Percentiles rank a stretch among this genome's conserved stretches.
Evolutionary conservation across 1,140 invertebrate genomes (phyloP).

Genomic region (Drosophila ogumai): DNA sequence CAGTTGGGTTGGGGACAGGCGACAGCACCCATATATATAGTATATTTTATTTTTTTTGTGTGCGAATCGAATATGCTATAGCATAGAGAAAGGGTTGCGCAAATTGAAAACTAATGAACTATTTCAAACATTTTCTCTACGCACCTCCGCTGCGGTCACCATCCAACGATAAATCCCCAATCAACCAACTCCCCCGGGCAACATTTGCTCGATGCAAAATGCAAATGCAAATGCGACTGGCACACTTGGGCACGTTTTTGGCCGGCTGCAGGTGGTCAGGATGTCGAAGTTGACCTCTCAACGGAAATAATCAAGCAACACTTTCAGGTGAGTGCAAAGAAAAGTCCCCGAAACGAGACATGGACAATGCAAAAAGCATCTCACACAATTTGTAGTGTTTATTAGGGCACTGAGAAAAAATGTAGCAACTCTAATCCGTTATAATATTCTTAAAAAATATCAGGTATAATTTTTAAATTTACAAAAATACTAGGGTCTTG

Average conservation of each 20-base stretch:
- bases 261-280: constrained; percentile 81
- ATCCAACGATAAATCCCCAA: constrained; percentile 38
- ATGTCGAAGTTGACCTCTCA: constrained; percentile 84
- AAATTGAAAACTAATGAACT: constrained; percentile 73
- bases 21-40: background rate
- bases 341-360: constrained; percentile 25
- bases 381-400: constrained; percentile 60
- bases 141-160: constrained; percentile 48
- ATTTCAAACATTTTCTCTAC: constrained; percentile 69
- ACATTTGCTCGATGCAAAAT: constrained; percentile 48
- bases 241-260: constrained; percentile 78
- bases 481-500: too few species aligned
- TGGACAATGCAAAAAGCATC: constrained; percentile 48
- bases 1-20: constrained; percentile 32
- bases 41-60: background rate
- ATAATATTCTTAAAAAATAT: too few species aligned
- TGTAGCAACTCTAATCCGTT: too few species aligned
- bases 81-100: constrained; percentile 22
- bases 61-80: constrained; percentile 33
- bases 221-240: constrained; percentile 53
- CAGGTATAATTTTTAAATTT: too few species aligned
- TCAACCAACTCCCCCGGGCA: constrained; percentile 25
- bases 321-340: constrained; percentile 81
- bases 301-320: constrained; percentile 85
- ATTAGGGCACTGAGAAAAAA: constrained; percentile 27